Conservation (phyloP, 2,797 vertebrate species). For the Alca torda region DNA sequence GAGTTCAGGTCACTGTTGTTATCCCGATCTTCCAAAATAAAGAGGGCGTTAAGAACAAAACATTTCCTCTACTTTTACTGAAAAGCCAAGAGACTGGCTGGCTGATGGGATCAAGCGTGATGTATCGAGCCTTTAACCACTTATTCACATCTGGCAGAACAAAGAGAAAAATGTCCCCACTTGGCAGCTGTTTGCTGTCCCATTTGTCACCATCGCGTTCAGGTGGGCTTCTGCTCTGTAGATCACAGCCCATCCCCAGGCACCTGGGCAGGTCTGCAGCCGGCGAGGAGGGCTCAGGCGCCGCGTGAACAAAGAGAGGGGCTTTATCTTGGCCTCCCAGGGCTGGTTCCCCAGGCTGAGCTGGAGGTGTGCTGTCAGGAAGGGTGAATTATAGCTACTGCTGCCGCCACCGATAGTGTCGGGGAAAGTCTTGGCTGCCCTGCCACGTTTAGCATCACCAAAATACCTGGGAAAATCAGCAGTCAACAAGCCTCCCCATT, state of each 20-base stretch:
- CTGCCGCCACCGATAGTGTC: not conserved
- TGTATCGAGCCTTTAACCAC: not conserved
- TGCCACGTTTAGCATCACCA: not conserved
- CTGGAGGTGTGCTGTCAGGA: not conserved
- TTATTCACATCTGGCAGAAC: not conserved
- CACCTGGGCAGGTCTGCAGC: not conserved
- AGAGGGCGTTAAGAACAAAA: not conserved
- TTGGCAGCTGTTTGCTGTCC: not conserved
- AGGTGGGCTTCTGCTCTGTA: not conserved
- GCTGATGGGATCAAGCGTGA: not conserved
- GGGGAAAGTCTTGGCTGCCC: not conserved
- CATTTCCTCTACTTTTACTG: not conserved
- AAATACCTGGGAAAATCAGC: not conserved
- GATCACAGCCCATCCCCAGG: not conserved
- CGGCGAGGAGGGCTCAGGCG: not conserved
- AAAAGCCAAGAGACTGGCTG: not conserved
- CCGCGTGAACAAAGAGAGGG: fast-evolving
- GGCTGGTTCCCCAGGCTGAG: not conserved
- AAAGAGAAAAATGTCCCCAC: not conserved
- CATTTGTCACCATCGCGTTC: not conserved
- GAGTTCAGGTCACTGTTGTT: not conserved
- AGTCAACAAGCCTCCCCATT: not conserved
- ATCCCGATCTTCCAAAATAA: not conserved
- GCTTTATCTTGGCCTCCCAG: not conserved
- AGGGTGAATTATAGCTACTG: not conserved